These are phyloP conservation scores for Amniataba percoides DNA, from an alignment of 2,797 vertebrate species.

Conservation along the genomic window DNA sequence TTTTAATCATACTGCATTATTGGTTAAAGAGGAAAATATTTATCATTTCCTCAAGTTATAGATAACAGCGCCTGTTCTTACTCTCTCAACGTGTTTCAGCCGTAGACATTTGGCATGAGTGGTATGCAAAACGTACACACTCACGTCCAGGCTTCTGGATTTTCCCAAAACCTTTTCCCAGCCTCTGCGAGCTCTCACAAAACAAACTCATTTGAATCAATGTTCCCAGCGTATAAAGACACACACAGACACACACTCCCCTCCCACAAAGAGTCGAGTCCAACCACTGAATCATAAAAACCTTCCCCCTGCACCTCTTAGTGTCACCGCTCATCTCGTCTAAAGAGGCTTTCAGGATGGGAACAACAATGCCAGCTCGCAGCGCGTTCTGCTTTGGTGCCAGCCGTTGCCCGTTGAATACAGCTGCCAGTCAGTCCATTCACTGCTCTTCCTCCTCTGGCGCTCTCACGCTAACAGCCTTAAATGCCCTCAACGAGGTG, in stretches of 20 bases:
- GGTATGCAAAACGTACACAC: conserved; percentile 18
- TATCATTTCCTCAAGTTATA: neutral
- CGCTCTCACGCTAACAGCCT: conserved; percentile 52
- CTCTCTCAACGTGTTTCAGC: neutral
- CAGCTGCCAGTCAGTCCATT: conserved; percentile 68
- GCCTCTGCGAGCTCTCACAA: conserved; percentile 38
- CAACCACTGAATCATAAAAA: conserved; percentile 58
- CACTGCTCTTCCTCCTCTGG: conserved; percentile 42
- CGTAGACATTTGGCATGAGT: conserved; percentile 5
- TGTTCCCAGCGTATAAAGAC: conserved; percentile 17
- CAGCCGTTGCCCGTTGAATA: conserved; percentile 64
- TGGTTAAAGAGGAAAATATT: neutral
- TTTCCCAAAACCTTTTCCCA: conserved; percentile 55
- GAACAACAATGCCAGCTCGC: conserved; percentile 60
- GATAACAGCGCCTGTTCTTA: neutral
- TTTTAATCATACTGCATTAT: neutral
- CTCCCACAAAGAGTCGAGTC: conserved; percentile 36
- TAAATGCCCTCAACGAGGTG: conserved; percentile 50
- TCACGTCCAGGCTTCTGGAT: conserved; percentile 7
- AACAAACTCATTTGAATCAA: conserved; percentile 45
- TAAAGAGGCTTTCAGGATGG: conserved; percentile 60
- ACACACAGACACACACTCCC: conserved; percentile 29
- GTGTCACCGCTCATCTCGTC: conserved; percentile 60
- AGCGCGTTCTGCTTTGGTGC: conserved; percentile 60
- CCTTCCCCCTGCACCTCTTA: conserved; percentile 53